Percentiles rank a stretch among this genome's conserved stretches.
Evolutionary conservation across 1,140 invertebrate genomes (phyloP).

Genomic region (Harpegnathos saltator): DNA sequence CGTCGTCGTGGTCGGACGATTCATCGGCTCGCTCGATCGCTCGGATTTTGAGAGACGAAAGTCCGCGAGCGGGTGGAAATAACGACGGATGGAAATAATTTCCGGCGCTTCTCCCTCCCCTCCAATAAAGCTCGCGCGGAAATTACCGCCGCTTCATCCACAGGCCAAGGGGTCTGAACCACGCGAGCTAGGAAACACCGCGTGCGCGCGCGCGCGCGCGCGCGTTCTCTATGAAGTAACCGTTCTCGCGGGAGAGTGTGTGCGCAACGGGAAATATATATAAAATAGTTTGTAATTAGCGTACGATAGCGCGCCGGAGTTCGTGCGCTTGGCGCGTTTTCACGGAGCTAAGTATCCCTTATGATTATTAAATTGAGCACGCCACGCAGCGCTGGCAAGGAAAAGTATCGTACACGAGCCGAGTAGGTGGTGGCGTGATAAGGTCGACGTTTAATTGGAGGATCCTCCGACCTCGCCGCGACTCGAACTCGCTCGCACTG

Average conservation of each 20-base stretch:
- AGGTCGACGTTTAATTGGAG: slow-evolving; percentile 53
- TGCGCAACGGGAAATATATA: slow-evolving; percentile 24
- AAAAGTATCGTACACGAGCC: slow-evolving; percentile 2
- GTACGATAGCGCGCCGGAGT: slow-evolving; percentile 3
- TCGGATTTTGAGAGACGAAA: slow-evolving; percentile 16
- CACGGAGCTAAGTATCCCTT: slow-evolving; percentile 7
- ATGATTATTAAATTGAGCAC: slow-evolving; percentile 41
- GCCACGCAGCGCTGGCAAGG: not conserved
- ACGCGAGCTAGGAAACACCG: slow-evolving; percentile 6
- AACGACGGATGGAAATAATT: too few species aligned
- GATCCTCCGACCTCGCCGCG: slow-evolving; percentile 36
- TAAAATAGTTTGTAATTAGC: slow-evolving; percentile 53
- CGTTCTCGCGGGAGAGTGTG: too few species aligned
- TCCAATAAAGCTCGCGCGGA: slow-evolving; percentile 32
- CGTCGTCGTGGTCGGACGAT: too few species aligned
- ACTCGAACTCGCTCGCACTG: slow-evolving; percentile 10
- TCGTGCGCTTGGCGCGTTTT: not conserved
- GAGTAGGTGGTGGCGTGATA: slow-evolving; percentile 31
- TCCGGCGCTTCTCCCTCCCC: too few species aligned
- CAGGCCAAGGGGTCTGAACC: not conserved
- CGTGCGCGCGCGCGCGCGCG: not conserved
- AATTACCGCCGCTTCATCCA: slow-evolving; percentile 26
- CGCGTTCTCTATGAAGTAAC: too few species aligned
- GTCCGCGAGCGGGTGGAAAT: slow-evolving; percentile 14
- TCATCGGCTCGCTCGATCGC: not conserved